Conservation (phyloP, 2,113 vertebrate species). For the Bufo bufo region DNA sequence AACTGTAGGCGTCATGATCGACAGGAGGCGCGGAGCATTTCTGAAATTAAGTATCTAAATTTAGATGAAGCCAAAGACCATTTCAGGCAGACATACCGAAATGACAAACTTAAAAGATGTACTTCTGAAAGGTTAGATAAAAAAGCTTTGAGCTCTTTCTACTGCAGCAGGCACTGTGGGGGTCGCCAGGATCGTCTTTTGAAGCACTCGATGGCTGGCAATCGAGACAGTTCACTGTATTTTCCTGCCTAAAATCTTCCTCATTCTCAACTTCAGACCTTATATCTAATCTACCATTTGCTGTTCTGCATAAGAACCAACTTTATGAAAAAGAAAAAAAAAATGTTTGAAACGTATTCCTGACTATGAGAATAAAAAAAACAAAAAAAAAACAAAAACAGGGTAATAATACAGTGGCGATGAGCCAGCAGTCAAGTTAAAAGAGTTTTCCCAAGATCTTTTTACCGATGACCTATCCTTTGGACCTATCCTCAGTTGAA, state of each 20-base stretch:
- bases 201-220: constrained; percentile 13
- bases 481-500: too few species aligned
- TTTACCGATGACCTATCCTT: too few species aligned
- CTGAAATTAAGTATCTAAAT: constrained; percentile 30
- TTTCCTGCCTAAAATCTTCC: neutral
- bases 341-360: neutral
- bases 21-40: neutral
- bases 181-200: constrained; percentile 9
- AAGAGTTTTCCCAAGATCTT: too few species aligned
- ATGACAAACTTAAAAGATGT: constrained; percentile 31
- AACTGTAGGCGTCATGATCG: neutral
- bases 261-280: neutral
- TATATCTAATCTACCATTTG: neutral
- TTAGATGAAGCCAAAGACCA: constrained; percentile 1
- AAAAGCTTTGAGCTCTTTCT: constrained; percentile 29
- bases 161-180: neutral
- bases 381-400: neutral
- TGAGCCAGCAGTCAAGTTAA: neutral
- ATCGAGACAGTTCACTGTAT: constrained; percentile 25
- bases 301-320: neutral
- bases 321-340: neutral
- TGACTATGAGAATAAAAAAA: neutral
- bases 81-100: neutral
- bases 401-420: neutral
- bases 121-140: constrained; percentile 37